Evolutionary conservation across 2,888 invertebrate genomes (phyloP).

Genomic region (Lycia hirtaria): DNA sequence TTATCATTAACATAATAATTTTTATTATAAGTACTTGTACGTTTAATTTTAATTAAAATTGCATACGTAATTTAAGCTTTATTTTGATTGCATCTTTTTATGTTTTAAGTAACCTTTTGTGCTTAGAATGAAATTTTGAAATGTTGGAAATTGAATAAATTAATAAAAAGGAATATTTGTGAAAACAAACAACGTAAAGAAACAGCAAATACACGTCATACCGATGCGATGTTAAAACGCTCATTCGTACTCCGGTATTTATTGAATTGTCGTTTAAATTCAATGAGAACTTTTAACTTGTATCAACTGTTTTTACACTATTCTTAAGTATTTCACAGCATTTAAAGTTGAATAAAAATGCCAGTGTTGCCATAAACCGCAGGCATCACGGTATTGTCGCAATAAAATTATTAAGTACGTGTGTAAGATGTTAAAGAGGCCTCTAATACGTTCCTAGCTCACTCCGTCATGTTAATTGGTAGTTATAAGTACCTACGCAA

Average conservation of each 20-base stretch:
- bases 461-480: constrained; percentile 56
- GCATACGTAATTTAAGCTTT: too few species aligned
- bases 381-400: constrained; percentile 17
- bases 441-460: constrained; percentile 56
- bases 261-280: constrained; percentile 6
- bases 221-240: not conserved
- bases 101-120: too few species aligned
- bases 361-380: constrained; percentile 18
- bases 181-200: too few species aligned
- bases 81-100: too few species aligned
- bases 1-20: too few species aligned
- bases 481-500: constrained; percentile 52
- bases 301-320: constrained; percentile 5
- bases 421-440: constrained; percentile 21
- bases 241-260: constrained; percentile 11
- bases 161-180: too few species aligned
- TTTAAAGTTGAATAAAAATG: constrained; percentile 21
- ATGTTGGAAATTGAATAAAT: too few species aligned
- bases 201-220: not conserved
- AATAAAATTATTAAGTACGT: constrained; percentile 28
- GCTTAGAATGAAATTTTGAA: too few species aligned
- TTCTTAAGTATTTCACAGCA: constrained; percentile 1
- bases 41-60: too few species aligned
- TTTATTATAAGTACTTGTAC: too few species aligned
- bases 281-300: constrained; percentile 1